Evolutionary conservation across 2,113 vertebrate genomes (phyloP).

Genomic region (Chrysochloris asiatica): DNA sequence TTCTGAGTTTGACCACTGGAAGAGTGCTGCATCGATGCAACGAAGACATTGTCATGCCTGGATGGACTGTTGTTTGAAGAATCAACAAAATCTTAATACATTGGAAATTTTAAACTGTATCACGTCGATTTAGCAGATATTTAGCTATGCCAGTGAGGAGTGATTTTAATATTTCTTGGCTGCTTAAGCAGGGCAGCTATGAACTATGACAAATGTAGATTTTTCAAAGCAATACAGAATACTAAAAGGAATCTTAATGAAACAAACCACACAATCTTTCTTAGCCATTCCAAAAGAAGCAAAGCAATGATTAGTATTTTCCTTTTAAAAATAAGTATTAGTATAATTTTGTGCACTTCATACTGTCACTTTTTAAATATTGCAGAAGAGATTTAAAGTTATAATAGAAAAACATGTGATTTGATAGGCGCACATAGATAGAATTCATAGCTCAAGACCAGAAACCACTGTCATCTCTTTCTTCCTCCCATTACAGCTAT

Average conservation of each 20-base stretch:
- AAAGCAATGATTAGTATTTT: conserved; percentile 79
- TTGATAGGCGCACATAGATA: conserved; percentile 76
- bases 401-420: conserved; percentile 77
- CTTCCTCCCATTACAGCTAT: conserved; percentile 78
- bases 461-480: conserved; percentile 72
- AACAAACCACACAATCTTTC: conserved; percentile 76
- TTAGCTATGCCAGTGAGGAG: conserved; percentile 78
- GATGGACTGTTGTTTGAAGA: conserved; percentile 63
- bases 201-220: conserved; percentile 81
- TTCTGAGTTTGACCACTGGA: conserved; percentile 65
- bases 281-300: conserved; percentile 80
- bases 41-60: conserved; percentile 33
- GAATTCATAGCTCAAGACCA: conserved; percentile 74
- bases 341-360: conserved; percentile 80
- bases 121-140: conserved; percentile 76
- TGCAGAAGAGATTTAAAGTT: conserved; percentile 81
- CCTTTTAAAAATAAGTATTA: conserved; percentile 75
- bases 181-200: conserved; percentile 81
- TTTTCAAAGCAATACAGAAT: conserved; percentile 88
- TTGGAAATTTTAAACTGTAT: conserved; percentile 60
- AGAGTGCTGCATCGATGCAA: conserved; percentile 54
- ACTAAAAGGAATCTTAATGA: conserved; percentile 81
- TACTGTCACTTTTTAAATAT: conserved; percentile 84
- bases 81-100: conserved; percentile 64
- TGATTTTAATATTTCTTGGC: conserved; percentile 80